Percentiles rank a stretch among this genome's conserved stretches.
Conservation (phyloP, 1,140 invertebrate genomes). For the Apis laboriosa region DNA sequence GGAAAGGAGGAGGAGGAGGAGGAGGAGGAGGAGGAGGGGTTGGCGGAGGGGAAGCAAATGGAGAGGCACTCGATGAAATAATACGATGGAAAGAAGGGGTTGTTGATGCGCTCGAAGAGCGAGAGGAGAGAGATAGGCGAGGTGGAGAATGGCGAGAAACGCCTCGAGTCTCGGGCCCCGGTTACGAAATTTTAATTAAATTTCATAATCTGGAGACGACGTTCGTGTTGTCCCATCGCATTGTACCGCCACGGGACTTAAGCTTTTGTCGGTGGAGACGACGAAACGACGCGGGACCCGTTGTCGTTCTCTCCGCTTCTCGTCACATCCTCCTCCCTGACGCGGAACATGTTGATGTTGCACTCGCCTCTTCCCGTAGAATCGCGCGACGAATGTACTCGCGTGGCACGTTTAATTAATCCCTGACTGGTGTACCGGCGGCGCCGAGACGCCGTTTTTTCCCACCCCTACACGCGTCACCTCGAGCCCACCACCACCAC, state of each 20-base stretch:
- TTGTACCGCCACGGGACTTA: conserved; percentile 55
- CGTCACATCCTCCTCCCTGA: background rate
- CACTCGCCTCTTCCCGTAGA: conserved; percentile 24
- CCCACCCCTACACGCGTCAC: background rate
- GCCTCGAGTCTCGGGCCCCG: conserved; percentile 12
- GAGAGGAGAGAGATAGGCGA: too few relatives aligned
- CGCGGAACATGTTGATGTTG: conserved; percentile 39
- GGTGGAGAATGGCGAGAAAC: background rate
- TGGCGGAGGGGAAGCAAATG: background rate
- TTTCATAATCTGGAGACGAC: conserved; percentile 62
- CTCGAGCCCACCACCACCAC: too few relatives aligned
- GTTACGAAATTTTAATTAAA: conserved; percentile 72
- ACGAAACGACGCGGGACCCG: conserved; percentile 16
- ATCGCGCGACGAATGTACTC: conserved; percentile 40
- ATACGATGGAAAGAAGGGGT: background rate
- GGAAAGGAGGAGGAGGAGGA: background rate
- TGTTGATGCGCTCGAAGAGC: conserved; percentile 12
- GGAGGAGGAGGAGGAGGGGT: background rate
- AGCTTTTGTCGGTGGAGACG: conserved; percentile 52
- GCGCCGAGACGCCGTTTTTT: conserved; percentile 50
- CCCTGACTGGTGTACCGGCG: conserved; percentile 30
- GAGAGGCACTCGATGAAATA: background rate
- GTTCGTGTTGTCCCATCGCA: conserved; percentile 39
- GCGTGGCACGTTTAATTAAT: conserved; percentile 64
- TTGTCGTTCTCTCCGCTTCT: conserved; percentile 18